Evolutionary conservation across 2,797 vertebrate species (phyloP).

Genomic region (Halcyon smyrnensis): DNA sequence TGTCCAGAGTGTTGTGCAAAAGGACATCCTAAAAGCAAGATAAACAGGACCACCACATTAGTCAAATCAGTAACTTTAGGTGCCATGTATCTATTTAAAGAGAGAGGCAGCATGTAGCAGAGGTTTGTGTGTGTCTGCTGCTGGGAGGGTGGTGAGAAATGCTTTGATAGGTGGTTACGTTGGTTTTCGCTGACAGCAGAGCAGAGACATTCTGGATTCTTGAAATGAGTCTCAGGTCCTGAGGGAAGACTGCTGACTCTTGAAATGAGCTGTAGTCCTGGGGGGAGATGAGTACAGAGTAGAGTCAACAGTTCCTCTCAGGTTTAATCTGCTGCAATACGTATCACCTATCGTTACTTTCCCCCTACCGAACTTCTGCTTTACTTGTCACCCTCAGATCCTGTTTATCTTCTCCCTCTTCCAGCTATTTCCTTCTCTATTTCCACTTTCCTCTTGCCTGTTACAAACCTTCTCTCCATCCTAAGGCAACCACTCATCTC

Average conservation of each 20-base stretch:
- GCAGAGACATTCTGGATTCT: neutral
- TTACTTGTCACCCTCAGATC: neutral
- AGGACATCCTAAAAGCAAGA: neutral
- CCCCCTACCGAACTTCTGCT: neutral
- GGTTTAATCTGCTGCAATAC: neutral
- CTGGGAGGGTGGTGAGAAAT: neutral
- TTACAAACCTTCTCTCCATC: neutral
- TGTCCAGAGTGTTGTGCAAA: neutral
- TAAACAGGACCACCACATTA: neutral
- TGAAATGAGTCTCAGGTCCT: slow-evolving; percentile 33
- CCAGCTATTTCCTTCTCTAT: neutral
- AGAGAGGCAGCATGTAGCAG: neutral
- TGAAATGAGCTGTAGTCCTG: slow-evolving; percentile 35
- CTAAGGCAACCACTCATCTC: neutral
- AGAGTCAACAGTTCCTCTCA: neutral
- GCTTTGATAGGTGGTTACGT: neutral
- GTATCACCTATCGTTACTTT: neutral
- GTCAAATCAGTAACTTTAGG: neutral
- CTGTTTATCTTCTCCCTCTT: neutral
- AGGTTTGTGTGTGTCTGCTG: neutral
- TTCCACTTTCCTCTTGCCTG: neutral
- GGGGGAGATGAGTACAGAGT: neutral
- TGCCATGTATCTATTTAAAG: neutral
- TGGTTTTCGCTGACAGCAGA: neutral
- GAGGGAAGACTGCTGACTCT: slow-evolving; percentile 1